Base-by-base conservation (phyloP, 1,140 invertebrate species). In the Galleria mellonella region DNA sequence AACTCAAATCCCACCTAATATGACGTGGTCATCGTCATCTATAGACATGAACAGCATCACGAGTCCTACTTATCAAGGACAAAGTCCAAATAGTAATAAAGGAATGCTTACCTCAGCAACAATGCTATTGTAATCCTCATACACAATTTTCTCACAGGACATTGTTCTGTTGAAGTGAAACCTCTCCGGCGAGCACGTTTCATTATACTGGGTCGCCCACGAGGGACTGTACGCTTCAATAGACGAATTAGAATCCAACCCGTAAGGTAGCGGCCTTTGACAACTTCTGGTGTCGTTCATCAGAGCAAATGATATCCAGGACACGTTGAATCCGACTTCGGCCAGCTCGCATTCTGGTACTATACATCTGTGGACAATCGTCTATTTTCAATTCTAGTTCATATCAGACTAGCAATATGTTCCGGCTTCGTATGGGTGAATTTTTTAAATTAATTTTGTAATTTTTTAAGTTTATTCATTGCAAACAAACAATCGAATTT, bases 61-160 rank as follows among this genome's bases (percentile, higher is more conserved):
- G n/a, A n/a, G n/a, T n/a, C n/a, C n/a, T n/a, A n/a, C n/a, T n/a
- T n/a, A n/a, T n/a, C n/a, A n/a, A n/a, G n/a, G n/a, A n/a, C n/a
- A n/a, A n/a, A n/a, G n/a, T n/a, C n/a, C n/a, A n/a, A n/a, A n/a
- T n/a, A n/a, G n/a, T n/a, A n/a, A n/a, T n/a, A n/a, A n/a, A n/a
- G n/a, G n/a, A n/a, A n/a, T n/a, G n/a, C n/a, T 61, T 30, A 81
- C 79, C 66, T 84, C 79, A 35, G 79, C 77, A 0, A 69, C 72
- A 27, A 84, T 71, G 47, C 77, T 84, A 28, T 82, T 73, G 31
- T 79, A 68, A 32, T 82, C 50, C 38, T 79, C 75, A 48, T 84
- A 84, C 0, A 76, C 47, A 3, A 79, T 14, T 4, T 55, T 50
- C 0, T 69, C 51, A 28, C 81, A 84, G 0, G 51, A 43, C 33